Evolutionary conservation across 2,797 vertebrate genomes (phyloP), one percentile per base, ranked within the genome.

Genomic region (Corythornis leucogaster): DNA sequence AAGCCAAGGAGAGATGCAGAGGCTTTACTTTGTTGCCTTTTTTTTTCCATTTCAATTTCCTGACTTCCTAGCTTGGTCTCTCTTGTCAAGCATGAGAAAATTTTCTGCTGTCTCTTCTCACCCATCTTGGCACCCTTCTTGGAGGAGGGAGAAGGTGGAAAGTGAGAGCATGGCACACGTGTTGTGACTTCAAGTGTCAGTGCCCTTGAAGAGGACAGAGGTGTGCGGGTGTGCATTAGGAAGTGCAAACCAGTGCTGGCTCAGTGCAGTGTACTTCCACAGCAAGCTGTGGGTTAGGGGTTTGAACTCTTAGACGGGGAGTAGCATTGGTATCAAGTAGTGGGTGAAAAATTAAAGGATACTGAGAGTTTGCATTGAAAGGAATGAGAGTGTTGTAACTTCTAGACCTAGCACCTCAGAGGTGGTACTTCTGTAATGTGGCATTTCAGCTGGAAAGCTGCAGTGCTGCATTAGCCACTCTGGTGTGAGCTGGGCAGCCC

Each of bases 161-260:
- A 68, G 53, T 61, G 45, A 53, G 48, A 46, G 28, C n/a, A 2
- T 30, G 61, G 63, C 48, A n/a, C 19, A 19, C 0, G 0, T 48
- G 59, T 22, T 48, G 25, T 40, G 50, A 58, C 59, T 85, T 19
- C 13, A 31, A 78, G 51, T 24, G 22, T 70, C 48, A 42, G 78
- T 89, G 55, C 33, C 57, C 45, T 75, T 7, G 8, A 33, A 79
- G 70, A 3, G 9, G 42, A 7, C 40, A n/a, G 53, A 59, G 53
- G 48, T 43, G 48, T 43, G 45, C 28, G 8, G 38, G 68, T 30
- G 30, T 28, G 38, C 5, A 2, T 13, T 31, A 16, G 2, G 10
- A 42, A 80, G 66, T 3, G 35, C 30, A 38, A 21, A 67, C 45
- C 54, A 10, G 28, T 4, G 8, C n/a, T 8, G 13, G 70, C 26